phyloP scores from a whole-genome alignment of 2,888 invertebrate species.

The Syritta pipiens region DNA sequence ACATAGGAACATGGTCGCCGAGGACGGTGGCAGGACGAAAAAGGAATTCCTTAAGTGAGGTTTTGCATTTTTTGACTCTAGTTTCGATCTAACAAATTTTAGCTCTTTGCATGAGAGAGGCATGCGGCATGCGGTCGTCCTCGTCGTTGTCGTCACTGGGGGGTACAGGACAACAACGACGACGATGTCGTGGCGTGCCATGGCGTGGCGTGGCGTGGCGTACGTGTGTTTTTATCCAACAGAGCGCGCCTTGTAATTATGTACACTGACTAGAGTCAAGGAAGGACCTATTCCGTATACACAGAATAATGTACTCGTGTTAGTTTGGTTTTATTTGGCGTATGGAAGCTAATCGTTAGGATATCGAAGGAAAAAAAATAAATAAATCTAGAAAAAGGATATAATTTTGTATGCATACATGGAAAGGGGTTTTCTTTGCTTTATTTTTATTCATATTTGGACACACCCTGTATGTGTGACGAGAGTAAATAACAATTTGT shows the following conservation, averaged over 20 bases:
- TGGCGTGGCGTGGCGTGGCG: neutral
- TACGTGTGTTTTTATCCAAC: constrained; percentile 34
- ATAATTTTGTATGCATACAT: constrained; percentile 14
- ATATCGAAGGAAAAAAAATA: constrained; percentile 36
- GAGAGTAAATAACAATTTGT: constrained; percentile 55
- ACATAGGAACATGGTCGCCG: too few species aligned
- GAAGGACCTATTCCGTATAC: neutral
- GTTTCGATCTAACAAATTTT: constrained; percentile 67
- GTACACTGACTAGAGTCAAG: neutral
- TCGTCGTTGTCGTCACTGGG: too few species aligned
- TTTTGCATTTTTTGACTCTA: constrained; percentile 56
- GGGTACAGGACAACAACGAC: too few species aligned
- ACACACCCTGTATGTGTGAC: constrained; percentile 46
- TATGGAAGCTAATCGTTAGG: constrained; percentile 51
- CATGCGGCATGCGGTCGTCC: neutral
- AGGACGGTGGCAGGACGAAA: neutral
- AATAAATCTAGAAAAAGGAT: constrained; percentile 24
- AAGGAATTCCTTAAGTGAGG: constrained; percentile 57
- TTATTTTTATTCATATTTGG: neutral
- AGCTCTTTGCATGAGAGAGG: neutral
- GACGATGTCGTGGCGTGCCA: constrained; percentile 36
- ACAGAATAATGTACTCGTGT: constrained; percentile 12
- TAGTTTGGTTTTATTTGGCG: constrained; percentile 13
- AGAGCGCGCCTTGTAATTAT: constrained; percentile 22
- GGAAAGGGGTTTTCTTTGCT: neutral